Evolutionary conservation across 2,888 invertebrate species (phyloP).

Genomic region (Stegophylla sp.): DNA sequence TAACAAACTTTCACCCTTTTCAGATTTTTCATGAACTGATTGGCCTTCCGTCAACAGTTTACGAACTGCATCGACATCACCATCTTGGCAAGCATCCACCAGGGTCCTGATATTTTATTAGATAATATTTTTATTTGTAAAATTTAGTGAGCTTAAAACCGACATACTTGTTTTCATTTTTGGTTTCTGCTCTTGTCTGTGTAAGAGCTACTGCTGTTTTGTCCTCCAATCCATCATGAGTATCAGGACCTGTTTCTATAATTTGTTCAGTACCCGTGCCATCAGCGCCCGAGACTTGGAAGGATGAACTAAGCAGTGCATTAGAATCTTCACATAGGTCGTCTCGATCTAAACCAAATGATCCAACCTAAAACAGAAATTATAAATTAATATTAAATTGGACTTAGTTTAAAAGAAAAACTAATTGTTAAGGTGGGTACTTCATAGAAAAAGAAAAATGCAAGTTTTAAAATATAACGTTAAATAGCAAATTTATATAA

Average conservation of each 20-base stretch:
- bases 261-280: conserved; percentile 54
- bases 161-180: conserved; percentile 60
- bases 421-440: too few relatives aligned
- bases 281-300: conserved; percentile 47
- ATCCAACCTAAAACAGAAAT: conserved; percentile 46
- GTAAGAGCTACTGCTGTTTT: conserved; percentile 96
- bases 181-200: conserved; percentile 85
- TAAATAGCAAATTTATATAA: too few relatives aligned
- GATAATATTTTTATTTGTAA: conserved; percentile 47
- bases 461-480: too few relatives aligned
- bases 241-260: conserved; percentile 80
- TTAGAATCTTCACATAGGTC: conserved; percentile 50
- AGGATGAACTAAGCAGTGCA: conserved; percentile 47
- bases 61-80: conserved; percentile 90
- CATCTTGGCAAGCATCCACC: conserved; percentile 92
- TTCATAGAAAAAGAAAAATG: too few relatives aligned
- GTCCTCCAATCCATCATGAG: conserved; percentile 90
- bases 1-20: conserved; percentile 94
- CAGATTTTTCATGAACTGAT: conserved; percentile 93
- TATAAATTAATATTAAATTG: neutral
- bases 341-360: conserved; percentile 50
- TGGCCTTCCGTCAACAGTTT: conserved; percentile 91
- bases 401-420: too few relatives aligned
- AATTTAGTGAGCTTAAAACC: conserved; percentile 33
- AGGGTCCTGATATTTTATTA: conserved; percentile 69